Percentiles rank a stretch among this genome's conserved stretches.
These are phyloP conservation scores for Lerema accius DNA, from an alignment of 1,140 invertebrate genomes.

Conservation along the genomic window DNA sequence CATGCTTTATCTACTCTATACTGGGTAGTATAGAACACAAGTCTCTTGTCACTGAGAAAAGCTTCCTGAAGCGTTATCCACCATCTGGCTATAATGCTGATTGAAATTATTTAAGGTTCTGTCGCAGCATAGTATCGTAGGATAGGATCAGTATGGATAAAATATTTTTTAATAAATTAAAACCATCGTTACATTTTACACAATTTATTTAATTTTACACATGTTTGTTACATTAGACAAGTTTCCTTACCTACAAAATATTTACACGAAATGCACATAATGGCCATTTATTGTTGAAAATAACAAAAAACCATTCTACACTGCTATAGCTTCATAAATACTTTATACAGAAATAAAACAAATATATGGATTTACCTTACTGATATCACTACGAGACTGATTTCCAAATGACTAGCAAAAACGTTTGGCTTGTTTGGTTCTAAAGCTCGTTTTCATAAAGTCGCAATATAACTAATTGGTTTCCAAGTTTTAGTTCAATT, in stretches of 20 bases:
- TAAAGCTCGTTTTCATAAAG: constrained; percentile 15
- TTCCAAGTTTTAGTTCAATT: no score
- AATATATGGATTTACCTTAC: constrained; percentile 34
- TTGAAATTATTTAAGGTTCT: no score
- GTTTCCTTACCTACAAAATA: constrained; percentile 68
- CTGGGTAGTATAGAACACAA: no score
- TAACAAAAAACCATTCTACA: constrained; percentile 50
- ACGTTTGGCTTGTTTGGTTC: constrained; percentile 41
- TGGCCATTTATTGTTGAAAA: constrained; percentile 47
- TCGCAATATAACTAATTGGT: no score
- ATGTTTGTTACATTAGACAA: constrained; percentile 75
- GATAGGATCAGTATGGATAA: no score
- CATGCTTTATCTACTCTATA: no score
- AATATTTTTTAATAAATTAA: constrained; percentile 37
- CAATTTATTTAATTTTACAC: constrained; percentile 81
- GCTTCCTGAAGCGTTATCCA: no score
- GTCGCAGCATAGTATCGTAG: no score
- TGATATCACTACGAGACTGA: constrained; percentile 41
- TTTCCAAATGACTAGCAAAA: constrained; percentile 54
- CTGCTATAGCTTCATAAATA: constrained; percentile 47
- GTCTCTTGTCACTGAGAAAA: no score
- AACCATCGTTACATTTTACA: constrained; percentile 61
- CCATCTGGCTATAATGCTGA: no score
- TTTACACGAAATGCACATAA: constrained; percentile 77
- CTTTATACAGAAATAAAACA: constrained; percentile 59